Evolutionary conservation across 2,888 invertebrate genomes (phyloP).

Genomic region (Polylopha cassiicola): DNA sequence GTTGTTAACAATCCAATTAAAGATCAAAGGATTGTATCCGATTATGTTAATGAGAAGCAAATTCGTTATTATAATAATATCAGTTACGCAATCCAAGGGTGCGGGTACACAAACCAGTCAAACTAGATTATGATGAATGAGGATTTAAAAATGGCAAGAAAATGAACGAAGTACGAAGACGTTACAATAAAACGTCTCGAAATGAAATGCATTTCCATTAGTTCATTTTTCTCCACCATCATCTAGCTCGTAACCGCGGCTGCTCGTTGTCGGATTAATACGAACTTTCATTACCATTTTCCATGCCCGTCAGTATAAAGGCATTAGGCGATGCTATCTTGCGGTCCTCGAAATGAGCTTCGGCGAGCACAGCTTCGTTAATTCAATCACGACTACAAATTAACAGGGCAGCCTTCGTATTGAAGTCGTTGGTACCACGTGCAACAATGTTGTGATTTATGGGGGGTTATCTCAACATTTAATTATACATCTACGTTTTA

Average conservation of each 20-base stretch:
- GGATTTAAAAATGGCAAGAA: no score
- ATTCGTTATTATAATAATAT: conserved; percentile 5
- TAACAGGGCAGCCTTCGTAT: conserved; percentile 42
- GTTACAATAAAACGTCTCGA: no score
- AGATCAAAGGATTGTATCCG: neutral
- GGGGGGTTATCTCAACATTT: no score
- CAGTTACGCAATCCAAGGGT: no score
- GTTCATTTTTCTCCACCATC: conserved; percentile 7
- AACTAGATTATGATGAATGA: no score
- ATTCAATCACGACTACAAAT: conserved; percentile 65
- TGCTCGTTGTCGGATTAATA: conserved; percentile 10
- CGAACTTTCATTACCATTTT: conserved; percentile 33
- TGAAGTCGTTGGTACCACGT: conserved; percentile 33
- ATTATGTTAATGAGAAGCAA: neutral
- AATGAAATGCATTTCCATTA: no score
- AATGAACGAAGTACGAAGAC: no score
- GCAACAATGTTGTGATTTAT: no score
- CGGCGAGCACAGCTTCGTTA: conserved; percentile 48
- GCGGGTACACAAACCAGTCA: no score
- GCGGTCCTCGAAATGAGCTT: conserved; percentile 50
- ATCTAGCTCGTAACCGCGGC: conserved; percentile 2
- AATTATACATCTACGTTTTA: no score
- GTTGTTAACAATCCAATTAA: neutral
- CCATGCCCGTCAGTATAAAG: conserved; percentile 34
- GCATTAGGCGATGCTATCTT: conserved; percentile 44